phyloP scores from a whole-genome alignment of 2,888 invertebrate genomes.

The Philonicus albiceps region DNA sequence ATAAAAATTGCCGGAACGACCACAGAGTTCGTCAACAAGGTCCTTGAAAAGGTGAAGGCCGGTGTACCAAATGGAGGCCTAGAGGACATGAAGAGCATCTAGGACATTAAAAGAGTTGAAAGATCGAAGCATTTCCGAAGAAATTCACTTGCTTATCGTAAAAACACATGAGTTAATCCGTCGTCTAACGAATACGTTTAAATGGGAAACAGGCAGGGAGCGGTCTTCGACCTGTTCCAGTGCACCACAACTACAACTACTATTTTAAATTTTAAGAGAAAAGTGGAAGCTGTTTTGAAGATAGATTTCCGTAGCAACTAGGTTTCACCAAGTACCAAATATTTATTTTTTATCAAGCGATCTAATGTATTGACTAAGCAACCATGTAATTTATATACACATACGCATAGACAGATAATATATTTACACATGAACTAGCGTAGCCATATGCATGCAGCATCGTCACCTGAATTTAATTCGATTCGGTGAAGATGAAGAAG shows the following conservation, averaged over 20 bases:
- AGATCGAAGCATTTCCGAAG: neutral
- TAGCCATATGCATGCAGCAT: neutral
- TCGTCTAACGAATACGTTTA: neutral
- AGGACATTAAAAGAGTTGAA: constrained; percentile 43
- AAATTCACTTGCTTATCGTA: neutral
- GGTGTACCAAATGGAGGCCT: constrained; percentile 82
- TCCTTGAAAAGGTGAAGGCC: constrained; percentile 84
- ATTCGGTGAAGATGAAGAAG: neutral
- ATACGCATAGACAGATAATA: constrained; percentile 34
- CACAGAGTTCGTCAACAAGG: constrained; percentile 92
- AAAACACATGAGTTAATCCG: neutral
- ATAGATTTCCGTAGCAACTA: constrained; percentile 31
- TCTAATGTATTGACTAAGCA: constrained; percentile 16
- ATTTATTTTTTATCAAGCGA: constrained; percentile 38
- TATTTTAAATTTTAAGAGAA: neutral
- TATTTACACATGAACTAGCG: constrained; percentile 13
- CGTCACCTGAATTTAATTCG: neutral
- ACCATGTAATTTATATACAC: constrained; percentile 32
- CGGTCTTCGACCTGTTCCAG: neutral
- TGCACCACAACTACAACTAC: constrained; percentile 20
- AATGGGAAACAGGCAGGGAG: neutral
- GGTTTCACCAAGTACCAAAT: constrained; percentile 40
- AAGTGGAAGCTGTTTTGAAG: neutral
- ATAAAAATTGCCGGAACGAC: constrained; percentile 88
- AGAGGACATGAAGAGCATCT: constrained; percentile 71